Base-by-base conservation (phyloP, 1,140 invertebrate genomes). In the Maconellicoccus hirsutus region DNA sequence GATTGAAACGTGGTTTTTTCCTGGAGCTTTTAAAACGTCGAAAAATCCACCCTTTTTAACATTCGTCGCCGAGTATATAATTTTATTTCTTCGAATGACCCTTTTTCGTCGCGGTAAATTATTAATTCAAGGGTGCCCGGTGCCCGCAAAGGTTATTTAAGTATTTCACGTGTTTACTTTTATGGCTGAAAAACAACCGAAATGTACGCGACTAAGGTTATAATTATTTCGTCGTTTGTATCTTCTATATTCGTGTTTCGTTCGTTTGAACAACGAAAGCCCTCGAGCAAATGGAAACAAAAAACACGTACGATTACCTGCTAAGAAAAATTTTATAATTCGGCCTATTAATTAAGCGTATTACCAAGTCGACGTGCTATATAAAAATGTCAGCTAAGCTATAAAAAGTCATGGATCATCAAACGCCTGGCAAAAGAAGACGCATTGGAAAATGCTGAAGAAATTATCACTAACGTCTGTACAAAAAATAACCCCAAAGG, bases 341-440 rank as follows among this genome's bases (percentile, higher is more conserved):
- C 29, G 29, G 29, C 29, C 29, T 33, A 33, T 33, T 33, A 33
- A 33, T 33, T 33, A 33, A 33, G 29, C 12, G 29, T 33, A 33
- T 12, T 3, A 33, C 3, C 12, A 33, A 33, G 29, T 33, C 29
- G 3, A 33, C 3, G 29, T 52, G n/a, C 6, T n/a, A n/a, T n/a
- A n/a, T 16, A 66, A 66, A 66, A 66, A 66, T 66, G 61, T 66
- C 61, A 66, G 25, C 21, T 4, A 66, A 23, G 61, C 61, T 66
- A 66, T 66, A 66, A 66, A 66, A 66, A 66, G 61, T 23, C 25
- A 66, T 66, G 61, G 61, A 66, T 66, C 61, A 66, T 66, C 61
- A 66, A 66, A 66, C 61, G 61, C 42, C 52, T 59, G 52, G 52
- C 52, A 66, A 66, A 66, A 16, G 25, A 66, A 23, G 21, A 66